Evolutionary conservation across 2,113 vertebrate genomes (phyloP).

Genomic region (Peromyscus leucopus): DNA sequence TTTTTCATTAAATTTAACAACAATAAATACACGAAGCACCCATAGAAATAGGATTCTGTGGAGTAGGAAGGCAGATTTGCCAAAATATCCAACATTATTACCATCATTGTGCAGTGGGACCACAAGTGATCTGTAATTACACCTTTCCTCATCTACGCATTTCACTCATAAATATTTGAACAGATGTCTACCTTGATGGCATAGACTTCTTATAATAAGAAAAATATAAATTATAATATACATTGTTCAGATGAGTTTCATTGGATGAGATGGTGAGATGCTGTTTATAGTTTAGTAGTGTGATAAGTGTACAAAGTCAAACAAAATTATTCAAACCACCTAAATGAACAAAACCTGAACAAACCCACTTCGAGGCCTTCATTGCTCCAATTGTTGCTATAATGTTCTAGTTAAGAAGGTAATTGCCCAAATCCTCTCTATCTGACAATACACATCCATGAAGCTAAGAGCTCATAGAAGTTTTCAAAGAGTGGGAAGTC

Average conservation of each 20-base stretch:
- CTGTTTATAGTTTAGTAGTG: background rate
- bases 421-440: slow-evolving; percentile 34
- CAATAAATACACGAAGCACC: background rate
- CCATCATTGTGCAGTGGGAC: background rate
- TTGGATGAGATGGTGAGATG: background rate
- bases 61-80: background rate
- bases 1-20: background rate
- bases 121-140: background rate
- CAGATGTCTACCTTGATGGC: background rate
- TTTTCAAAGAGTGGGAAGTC: background rate
- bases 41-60: background rate
- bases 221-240: background rate
- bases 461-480: slow-evolving; percentile 7
- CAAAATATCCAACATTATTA: background rate
- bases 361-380: background rate
- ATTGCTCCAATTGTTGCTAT: slow-evolving; percentile 34
- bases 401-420: slow-evolving; percentile 61
- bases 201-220: background rate
- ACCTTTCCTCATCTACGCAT: background rate
- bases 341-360: background rate
- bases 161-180: background rate
- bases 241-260: background rate
- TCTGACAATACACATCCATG: slow-evolving; percentile 5
- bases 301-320: background rate
- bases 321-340: slow-evolving; percentile 44